phyloP scores from a whole-genome alignment of 2,888 invertebrate genomes.

The Zygothrica quintamaculata region DNA sequence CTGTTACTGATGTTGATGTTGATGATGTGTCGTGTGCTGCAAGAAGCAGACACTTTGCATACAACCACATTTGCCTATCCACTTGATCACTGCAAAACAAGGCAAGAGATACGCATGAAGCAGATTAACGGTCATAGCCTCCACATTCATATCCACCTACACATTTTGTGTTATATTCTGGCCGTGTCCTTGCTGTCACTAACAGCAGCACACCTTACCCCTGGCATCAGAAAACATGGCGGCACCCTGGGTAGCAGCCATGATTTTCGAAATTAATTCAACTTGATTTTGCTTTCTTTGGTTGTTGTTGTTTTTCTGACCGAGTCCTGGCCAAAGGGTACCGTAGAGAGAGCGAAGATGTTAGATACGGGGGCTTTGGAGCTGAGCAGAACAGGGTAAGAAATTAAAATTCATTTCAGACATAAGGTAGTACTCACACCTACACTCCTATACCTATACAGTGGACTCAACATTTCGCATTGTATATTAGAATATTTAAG shows the following conservation, averaged over 20 bases:
- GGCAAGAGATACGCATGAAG: constrained; percentile 70
- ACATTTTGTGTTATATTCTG: constrained; percentile 24
- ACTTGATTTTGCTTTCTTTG: constrained; percentile 78
- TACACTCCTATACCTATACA: not conserved
- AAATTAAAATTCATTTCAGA: constrained; percentile 82
- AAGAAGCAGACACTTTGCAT: constrained; percentile 43
- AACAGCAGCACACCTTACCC: constrained; percentile 44
- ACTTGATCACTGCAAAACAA: constrained; percentile 33
- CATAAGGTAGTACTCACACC: constrained; percentile 32
- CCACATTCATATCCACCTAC: constrained; percentile 10
- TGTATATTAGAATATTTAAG: constrained; percentile 72
- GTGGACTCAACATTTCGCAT: constrained; percentile 30
- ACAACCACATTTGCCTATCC: constrained; percentile 37
- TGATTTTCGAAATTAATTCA: constrained; percentile 82
- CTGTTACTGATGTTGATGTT: constrained; percentile 38
- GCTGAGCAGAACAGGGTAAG: constrained; percentile 62
- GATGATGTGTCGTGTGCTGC: constrained; percentile 43
- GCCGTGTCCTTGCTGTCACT: constrained; percentile 69
- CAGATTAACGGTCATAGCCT: constrained; percentile 67
- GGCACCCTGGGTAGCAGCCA: constrained; percentile 69
- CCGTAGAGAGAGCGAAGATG: constrained; percentile 2
- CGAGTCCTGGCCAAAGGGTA: constrained; percentile 11
- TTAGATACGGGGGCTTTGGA: not conserved
- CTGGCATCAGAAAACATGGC: constrained; percentile 38
- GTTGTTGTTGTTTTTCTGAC: constrained; percentile 67